Evolutionary conservation across 1,140 invertebrate genomes (phyloP).

Genomic region (Cecropterus lyciades): DNA sequence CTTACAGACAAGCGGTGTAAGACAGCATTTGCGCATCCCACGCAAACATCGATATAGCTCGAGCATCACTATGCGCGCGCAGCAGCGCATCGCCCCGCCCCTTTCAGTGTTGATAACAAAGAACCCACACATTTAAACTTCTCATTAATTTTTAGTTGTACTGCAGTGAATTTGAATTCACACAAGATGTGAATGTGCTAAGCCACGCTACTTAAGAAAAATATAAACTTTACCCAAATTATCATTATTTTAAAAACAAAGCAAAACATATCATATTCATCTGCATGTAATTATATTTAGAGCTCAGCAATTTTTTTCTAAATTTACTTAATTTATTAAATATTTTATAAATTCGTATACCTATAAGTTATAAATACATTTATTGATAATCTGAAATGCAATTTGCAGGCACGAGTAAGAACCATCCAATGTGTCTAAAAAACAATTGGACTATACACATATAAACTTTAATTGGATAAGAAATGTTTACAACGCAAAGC

Average conservation of each 20-base stretch:
- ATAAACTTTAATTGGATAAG: neutral
- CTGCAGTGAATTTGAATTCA: conserved; percentile 32
- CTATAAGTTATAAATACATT: too few species aligned
- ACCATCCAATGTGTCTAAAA: too few species aligned
- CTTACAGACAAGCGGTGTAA: too few species aligned
- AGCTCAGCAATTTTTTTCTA: neutral
- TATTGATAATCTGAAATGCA: neutral
- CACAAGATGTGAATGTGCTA: conserved; percentile 9
- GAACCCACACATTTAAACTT: conserved; percentile 34
- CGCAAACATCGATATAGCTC: conserved; percentile 9
- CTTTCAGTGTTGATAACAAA: conserved; percentile 32
- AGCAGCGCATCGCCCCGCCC: conserved; percentile 30
- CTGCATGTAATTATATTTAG: neutral
- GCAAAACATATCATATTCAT: neutral
- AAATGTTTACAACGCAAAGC: neutral
- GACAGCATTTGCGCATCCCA: neutral
- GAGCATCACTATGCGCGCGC: conserved; percentile 32
- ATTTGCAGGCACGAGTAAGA: too few species aligned
- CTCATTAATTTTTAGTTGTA: conserved; percentile 38
- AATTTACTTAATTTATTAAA: too few species aligned
- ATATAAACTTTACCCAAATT: neutral
- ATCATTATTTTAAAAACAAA: neutral
- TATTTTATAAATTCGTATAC: too few species aligned
- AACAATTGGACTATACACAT: too few species aligned
- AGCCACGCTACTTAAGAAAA: neutral